Evolutionary conservation across 2,888 invertebrate species (phyloP), one percentile per base, ranked within the genome.

Genomic region (Erynnis tages): DNA sequence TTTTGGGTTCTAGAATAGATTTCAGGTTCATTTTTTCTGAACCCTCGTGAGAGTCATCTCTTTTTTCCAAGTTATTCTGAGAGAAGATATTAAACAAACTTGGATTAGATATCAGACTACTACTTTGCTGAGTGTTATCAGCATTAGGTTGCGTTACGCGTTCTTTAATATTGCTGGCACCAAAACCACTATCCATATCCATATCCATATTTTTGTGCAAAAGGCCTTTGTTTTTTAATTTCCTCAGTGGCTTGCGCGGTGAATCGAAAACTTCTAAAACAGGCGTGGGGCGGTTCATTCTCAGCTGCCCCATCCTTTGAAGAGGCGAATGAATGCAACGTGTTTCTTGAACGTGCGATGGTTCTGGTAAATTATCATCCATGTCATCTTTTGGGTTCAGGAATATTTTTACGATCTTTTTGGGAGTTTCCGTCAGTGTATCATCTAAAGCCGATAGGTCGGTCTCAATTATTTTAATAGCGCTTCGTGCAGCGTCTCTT

Each of bases 401-500:
- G 41, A 84, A 67, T 30, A 83, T 75, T 44, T 74, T 75, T 25
- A 85, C 72, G 16, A 79, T 59, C 55, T 76, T 78, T 52, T 66
- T 67, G 8, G 67, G 67, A 60, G 75, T 73, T 41, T 71, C 70
- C 2, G 73, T 64, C 1, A 57, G 35, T 5, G 65, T 57, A 13
- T 81, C 78, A 14, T 49, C 27, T 4, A 54, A 30, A 2, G 34
- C 11, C 44, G 30, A 17, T 6, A 40, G 7, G 34, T 52, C 43
- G 2, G 57, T n/a, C 25, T 73, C 69, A 13, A 60, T 55, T 11
- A 57, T 63, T 54, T 61, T 63, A 1, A 62, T 57, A 25, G 61
- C 59, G 43, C 55, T 71, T 55, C 78, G 77, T 0, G 76, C 76
- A 16, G 81, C 82, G 23, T 88, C 87, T 59, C 87, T 77, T 5